phyloP scores from a whole-genome alignment of 2,797 vertebrate genomes.

The Apogon talboti region DNA sequence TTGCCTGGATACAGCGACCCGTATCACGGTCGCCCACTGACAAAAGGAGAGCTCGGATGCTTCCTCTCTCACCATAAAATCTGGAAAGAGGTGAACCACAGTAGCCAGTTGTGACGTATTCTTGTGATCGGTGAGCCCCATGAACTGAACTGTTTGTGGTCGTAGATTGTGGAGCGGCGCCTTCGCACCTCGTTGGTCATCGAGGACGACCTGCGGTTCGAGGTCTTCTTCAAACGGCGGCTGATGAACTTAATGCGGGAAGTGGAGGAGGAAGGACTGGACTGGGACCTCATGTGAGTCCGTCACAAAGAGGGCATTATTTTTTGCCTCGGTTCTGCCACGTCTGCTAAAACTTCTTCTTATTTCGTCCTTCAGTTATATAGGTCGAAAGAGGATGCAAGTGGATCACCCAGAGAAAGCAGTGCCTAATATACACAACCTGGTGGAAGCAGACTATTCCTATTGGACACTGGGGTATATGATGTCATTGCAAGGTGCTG shows the following conservation, averaged over 20 bases:
- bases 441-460: slow-evolving; percentile 93
- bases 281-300: slow-evolving; percentile 94
- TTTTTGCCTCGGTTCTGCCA: neutral
- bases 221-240: slow-evolving; percentile 93
- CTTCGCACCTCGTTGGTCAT: slow-evolving; percentile 87
- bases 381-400: slow-evolving; percentile 95
- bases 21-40: slow-evolving; percentile 91
- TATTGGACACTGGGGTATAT: slow-evolving; percentile 94
- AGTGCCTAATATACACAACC: slow-evolving; percentile 88
- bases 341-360: neutral
- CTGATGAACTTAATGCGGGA: slow-evolving; percentile 90
- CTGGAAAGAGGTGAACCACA: slow-evolving; percentile 90
- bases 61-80: slow-evolving; percentile 94
- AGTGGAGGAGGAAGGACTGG: slow-evolving; percentile 82
- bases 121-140: neutral
- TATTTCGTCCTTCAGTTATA: slow-evolving; percentile 82
- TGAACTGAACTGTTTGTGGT: slow-evolving; percentile 18
- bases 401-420: slow-evolving; percentile 91
- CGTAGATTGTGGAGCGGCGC: slow-evolving; percentile 84
- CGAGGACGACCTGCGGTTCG: slow-evolving; percentile 94
- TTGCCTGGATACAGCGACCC: slow-evolving; percentile 93
- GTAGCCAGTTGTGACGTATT: neutral
- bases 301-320: neutral
- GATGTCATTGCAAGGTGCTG: slow-evolving; percentile 90
- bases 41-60: slow-evolving; percentile 93